Conservation (phyloP, 2,888 invertebrate species). For the Parapristionchus giblindavisi region DNA sequence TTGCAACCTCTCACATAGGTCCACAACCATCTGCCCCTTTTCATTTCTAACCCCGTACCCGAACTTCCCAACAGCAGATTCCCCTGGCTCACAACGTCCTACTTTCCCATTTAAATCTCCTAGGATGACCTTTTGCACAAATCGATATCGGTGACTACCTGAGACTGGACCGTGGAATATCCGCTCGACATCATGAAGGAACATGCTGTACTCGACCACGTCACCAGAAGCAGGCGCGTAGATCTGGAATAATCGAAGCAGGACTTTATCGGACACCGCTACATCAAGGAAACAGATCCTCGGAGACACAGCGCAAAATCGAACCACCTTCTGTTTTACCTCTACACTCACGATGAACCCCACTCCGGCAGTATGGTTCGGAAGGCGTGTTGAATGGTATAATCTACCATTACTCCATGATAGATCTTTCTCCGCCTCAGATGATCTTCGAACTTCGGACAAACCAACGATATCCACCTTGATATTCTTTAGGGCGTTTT, state of each 20-base stretch:
- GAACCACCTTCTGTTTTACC: conserved; percentile 10
- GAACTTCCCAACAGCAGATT: neutral
- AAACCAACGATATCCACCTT: no score
- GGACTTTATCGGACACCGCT: neutral
- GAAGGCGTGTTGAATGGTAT: no score
- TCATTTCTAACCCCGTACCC: neutral
- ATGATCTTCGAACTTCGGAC: no score
- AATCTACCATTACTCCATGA: no score
- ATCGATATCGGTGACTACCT: conserved; percentile 1
- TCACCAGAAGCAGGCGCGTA: conserved; percentile 1
- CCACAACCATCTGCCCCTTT: conserved; percentile 4
- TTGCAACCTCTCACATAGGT: neutral
- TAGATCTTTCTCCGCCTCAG: no score
- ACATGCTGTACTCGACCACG: neutral
- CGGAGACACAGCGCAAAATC: neutral
- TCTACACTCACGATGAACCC: no score
- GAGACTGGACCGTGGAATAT: conserved; percentile 4
- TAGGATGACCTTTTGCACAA: no score
- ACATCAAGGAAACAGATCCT: conserved; percentile 14
- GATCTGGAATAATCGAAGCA: conserved; percentile 4
- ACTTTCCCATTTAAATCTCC: conserved; percentile 3
- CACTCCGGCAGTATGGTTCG: no score
- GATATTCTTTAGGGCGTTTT: no score
- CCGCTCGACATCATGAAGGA: no score
- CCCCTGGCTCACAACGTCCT: neutral